Conservation (phyloP, 1,140 invertebrate genomes). For the Drosophila seguyi region DNA sequence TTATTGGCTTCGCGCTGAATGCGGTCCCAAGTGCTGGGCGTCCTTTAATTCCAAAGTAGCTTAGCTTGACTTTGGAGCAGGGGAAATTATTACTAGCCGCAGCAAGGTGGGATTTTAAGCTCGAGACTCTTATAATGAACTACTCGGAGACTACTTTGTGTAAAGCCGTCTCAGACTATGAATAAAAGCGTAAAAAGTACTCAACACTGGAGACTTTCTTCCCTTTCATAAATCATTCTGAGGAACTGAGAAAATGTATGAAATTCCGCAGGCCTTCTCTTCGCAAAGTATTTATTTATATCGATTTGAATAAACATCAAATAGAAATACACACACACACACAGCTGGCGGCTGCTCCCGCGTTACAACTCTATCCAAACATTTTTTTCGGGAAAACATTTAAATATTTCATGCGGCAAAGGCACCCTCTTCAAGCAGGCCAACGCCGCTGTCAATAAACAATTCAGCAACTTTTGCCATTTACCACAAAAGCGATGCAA, state of each 20-base stretch:
- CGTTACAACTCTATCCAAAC: constrained; percentile 4
- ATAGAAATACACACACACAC: constrained; percentile 2
- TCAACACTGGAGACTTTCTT: neutral
- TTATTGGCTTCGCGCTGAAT: constrained; percentile 61
- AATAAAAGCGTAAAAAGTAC: neutral
- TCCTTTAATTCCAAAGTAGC: constrained; percentile 71
- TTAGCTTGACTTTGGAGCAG: constrained; percentile 47
- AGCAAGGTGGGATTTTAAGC: constrained; percentile 20
- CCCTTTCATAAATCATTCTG: constrained; percentile 3
- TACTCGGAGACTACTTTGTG: neutral
- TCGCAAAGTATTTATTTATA: constrained; percentile 7
- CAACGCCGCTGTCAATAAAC: constrained; percentile 59
- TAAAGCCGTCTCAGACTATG: neutral
- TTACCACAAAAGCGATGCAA: constrained; percentile 70
- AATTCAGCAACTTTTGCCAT: constrained; percentile 51
- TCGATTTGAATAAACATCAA: constrained; percentile 21
- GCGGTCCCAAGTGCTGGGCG: constrained; percentile 56
- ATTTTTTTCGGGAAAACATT: constrained; percentile 28
- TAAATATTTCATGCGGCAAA: constrained; percentile 26
- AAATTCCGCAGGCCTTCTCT: constrained; percentile 4
- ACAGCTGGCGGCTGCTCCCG: neutral
- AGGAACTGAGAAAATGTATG: neutral
- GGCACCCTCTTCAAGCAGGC: constrained; percentile 17
- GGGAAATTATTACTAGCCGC: constrained; percentile 3
- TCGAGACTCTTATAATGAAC: neutral